Evolutionary conservation across 2,888 invertebrate species (phyloP).

Genomic region (Polydrusus tereticollis): DNA sequence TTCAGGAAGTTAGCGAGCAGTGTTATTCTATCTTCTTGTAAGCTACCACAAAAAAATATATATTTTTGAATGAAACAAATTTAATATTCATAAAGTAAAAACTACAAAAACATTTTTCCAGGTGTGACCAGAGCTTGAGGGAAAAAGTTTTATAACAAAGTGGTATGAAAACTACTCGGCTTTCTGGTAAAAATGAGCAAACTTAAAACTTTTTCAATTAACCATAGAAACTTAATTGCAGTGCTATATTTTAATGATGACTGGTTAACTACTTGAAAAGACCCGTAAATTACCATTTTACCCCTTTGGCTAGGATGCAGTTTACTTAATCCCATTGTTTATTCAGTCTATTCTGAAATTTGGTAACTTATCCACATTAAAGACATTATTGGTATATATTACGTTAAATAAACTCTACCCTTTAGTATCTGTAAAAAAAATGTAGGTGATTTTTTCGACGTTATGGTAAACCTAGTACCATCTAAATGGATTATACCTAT

Average conservation of each 20-base stretch:
- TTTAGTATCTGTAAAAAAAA: too few species aligned
- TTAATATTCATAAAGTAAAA: constrained; percentile 9
- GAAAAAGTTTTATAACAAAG: constrained; percentile 22
- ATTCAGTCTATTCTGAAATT: neutral
- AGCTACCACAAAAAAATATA: neutral
- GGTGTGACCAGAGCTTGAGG: neutral
- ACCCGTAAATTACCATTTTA: neutral
- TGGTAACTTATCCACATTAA: neutral
- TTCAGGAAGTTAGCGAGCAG: neutral
- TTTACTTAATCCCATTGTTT: neutral
- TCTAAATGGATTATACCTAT: too few species aligned
- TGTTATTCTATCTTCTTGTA: neutral
- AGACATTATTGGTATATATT: too few species aligned
- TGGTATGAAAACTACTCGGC: constrained; percentile 27
- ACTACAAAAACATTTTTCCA: constrained; percentile 2
- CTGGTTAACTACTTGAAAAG: constrained; percentile 16
- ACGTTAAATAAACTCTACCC: too few species aligned
- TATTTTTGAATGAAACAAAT: too few species aligned
- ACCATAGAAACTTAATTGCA: constrained; percentile 33
- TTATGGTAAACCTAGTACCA: too few species aligned
- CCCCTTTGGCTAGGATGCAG: neutral
- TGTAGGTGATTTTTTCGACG: too few species aligned
- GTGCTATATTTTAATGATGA: constrained; percentile 37
- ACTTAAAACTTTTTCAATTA: constrained; percentile 45
- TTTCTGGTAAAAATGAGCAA: constrained; percentile 41